Percentiles rank a stretch among this genome's conserved stretches.
phyloP scores from a whole-genome alignment of 2,113 vertebrate genomes.

The Neopipo cinnamomea region DNA sequence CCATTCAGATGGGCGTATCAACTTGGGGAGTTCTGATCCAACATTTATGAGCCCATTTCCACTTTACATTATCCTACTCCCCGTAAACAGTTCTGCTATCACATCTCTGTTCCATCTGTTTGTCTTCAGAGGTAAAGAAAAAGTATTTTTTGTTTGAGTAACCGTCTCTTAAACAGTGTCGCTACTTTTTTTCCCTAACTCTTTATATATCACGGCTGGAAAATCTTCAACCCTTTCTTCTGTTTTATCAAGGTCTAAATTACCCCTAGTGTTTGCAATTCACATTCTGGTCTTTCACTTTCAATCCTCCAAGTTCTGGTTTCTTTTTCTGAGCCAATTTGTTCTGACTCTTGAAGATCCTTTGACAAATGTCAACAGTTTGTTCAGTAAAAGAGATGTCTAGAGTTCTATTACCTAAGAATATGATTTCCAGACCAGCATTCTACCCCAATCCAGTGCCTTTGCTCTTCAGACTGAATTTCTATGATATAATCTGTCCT shows the following conservation, averaged over 20 bases:
- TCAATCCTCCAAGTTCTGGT: neutral
- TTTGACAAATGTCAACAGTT: neutral
- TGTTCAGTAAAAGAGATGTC: neutral
- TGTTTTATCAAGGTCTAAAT: neutral
- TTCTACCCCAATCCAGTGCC: neutral
- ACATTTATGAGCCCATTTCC: neutral
- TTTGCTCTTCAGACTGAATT: neutral
- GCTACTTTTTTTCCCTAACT: neutral
- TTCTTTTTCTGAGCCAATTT: neutral
- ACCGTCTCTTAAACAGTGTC: neutral
- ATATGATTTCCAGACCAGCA: neutral
- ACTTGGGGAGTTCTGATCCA: neutral
- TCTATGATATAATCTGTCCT: neutral
- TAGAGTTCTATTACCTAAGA: neutral
- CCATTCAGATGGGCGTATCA: neutral
- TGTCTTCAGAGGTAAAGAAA: neutral
- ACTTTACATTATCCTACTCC: neutral
- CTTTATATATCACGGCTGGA: neutral
- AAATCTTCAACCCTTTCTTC: neutral
- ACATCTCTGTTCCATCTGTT: neutral
- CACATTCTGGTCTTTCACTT: neutral
- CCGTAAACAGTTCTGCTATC: neutral
- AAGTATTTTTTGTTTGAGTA: neutral
- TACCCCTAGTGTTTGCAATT: neutral
- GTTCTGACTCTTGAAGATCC: neutral